Evolutionary conservation across 30 jellyfish, hydroid and myxozoan genomes (phyloP), one percentile per base, ranked within the genome.

Genomic region (Aurelia sp.): DNA sequence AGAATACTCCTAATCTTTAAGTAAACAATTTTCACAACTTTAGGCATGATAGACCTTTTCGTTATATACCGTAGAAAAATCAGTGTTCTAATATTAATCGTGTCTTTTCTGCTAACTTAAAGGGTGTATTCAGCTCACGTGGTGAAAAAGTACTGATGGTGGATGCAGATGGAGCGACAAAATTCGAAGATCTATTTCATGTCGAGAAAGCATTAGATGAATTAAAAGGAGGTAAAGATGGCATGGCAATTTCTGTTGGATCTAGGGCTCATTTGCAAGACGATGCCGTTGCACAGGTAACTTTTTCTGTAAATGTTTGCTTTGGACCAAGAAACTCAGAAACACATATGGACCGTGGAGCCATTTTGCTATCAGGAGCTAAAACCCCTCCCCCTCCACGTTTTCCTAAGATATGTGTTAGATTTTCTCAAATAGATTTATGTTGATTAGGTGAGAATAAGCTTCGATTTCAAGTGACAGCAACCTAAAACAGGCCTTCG

Each of bases 81-180:
- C 51, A 6, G 2, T 2, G 33, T 27, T 27, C 2, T 27, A 4
- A 66, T 19, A 31, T 4, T 24, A 3, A 52, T 16, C 6, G 58
- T 79, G 16, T 72, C 33, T 44, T 52, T 58, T 50, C 78, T 33
- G 41, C 31, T n/a, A 31, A 48, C 65, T 59, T 38, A 24, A 58
- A 94, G 99, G 99, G 99, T 22, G 97, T 94, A 6, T 90, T 94
- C 40, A 79, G 97, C 82, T 72, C 91, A 15, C 82, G 99, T 27
- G 99, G 99, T 13, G 84, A 74, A 50, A 82, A 81, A 58, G 86
- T 94, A 15, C 67, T 94, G 66, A 62, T 94, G 80, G 99, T 89
- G 27, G 99, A 94, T 88, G 99, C 99, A 1, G 99, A 94, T 65
- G 99, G 99, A 3, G 99, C 99, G 0, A 94, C 99, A 31, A 94